phyloP scores from a whole-genome alignment of 1,140 invertebrate species.

The Rhyacophila brunnea region DNA sequence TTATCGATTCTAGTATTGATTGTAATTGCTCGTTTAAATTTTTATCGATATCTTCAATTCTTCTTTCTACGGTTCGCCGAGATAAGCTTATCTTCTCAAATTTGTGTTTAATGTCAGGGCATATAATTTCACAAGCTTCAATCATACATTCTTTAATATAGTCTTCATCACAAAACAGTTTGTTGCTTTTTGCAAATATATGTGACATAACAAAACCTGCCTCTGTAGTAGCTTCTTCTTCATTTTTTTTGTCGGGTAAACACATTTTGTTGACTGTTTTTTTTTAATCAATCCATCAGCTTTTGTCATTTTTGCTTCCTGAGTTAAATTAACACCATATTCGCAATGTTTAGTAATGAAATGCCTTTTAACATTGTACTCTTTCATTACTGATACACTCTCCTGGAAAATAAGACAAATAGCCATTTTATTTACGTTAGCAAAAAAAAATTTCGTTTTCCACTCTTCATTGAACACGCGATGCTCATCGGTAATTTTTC shows the following conservation, averaged over 20 bases:
- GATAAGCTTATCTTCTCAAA: slow-evolving; percentile 6
- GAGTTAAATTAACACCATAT: slow-evolving; percentile 3
- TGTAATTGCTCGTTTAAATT: no score
- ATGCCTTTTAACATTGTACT: slow-evolving; percentile 6
- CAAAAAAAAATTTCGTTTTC: no score
- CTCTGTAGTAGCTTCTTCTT: background rate
- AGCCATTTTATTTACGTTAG: background rate
- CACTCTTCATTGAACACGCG: slow-evolving; percentile 1
- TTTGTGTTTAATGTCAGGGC: slow-evolving; percentile 12
- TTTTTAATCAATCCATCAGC: slow-evolving; percentile 2
- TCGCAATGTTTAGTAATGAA: background rate
- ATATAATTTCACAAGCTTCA: slow-evolving; percentile 13
- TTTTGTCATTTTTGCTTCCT: background rate
- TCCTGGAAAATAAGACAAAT: background rate
- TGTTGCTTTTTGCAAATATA: background rate
- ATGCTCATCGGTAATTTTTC: background rate
- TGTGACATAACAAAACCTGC: background rate
- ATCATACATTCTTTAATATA: background rate
- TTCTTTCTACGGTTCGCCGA: slow-evolving; percentile 2
- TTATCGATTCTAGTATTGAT: slow-evolving; percentile 10
- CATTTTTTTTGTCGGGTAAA: background rate
- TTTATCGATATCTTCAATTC: background rate
- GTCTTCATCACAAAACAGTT: no score
- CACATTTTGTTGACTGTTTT: background rate
- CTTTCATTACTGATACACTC: background rate